Evolutionary conservation across 2,888 invertebrate species (phyloP), one percentile per base, ranked within the genome.

Genomic region (Sesia apiformis): DNA sequence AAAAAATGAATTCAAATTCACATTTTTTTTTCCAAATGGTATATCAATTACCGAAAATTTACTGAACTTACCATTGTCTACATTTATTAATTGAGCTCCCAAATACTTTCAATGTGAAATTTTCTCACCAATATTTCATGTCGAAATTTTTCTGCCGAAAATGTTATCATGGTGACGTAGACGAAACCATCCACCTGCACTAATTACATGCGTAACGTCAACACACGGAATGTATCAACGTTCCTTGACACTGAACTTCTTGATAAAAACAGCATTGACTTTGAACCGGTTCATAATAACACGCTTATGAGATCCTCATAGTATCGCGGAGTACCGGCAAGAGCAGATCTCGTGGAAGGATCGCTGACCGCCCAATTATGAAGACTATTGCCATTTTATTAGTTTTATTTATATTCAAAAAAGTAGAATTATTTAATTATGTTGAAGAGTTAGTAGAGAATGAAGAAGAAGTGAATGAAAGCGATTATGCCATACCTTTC

Each of bases 401-500:
- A 23, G 38, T 50, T 38, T 50, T 50, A 3, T 46, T n/a, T 46
- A 1, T 7, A 46, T 6, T 46, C 5, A 46, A 46, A 46, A 7
- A 46, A n/a, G 46, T 23, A 5, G 23, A 3, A 3, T 5, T 46
- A 46, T 7, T n/a, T 8, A 5, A 38, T 23, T 39, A 50, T 6
- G 3, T 50, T 46, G 57, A 57, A 2, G 40, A 53, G 38, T 56
- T 63, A 54, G 57, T 72, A 51, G 71, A 73, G 40, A 43, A 51
- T 38, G 74, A 70, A 40, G 62, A 57, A 1, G 63, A 57, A n/a
- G 60, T 69, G 3, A 66, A 69, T 39, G 69, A 75, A 38, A 63
- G 62, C 41, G 61, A 70, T 5, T 79, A 78, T 55, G 77, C 80
- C 4, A 57, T 58, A 6, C 67, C 82, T 3, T 54, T 59, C 8